phyloP scores from a whole-genome alignment of 2,888 invertebrate species.

The Scaptomyza tumidula region DNA sequence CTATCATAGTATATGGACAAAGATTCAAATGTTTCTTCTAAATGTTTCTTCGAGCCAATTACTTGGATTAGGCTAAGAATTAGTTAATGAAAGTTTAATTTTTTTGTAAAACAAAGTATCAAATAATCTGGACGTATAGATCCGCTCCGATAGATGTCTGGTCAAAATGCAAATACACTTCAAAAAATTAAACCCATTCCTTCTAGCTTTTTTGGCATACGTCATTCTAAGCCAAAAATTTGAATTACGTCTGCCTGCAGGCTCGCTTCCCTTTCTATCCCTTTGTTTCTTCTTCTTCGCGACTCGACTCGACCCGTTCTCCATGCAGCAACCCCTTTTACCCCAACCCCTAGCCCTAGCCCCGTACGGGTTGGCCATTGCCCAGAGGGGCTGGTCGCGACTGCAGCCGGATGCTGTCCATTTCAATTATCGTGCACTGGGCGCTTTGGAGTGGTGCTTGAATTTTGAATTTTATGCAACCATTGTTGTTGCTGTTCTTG shows the following conservation, averaged over 20 bases:
- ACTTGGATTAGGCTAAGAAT: too few species aligned
- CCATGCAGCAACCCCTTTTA: background rate
- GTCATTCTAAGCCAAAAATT: slow-evolving; percentile 32
- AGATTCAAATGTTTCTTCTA: too few species aligned
- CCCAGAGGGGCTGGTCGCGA: slow-evolving; percentile 29
- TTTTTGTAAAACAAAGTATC: too few species aligned
- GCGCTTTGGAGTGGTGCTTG: slow-evolving; percentile 78
- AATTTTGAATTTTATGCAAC: slow-evolving; percentile 77
- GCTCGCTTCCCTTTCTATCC: background rate
- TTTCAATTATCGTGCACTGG: slow-evolving; percentile 80
- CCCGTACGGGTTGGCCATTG: slow-evolving; percentile 10
- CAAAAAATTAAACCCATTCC: too few species aligned
- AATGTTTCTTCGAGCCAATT: too few species aligned
- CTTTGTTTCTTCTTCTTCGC: background rate
- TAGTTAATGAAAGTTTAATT: too few species aligned
- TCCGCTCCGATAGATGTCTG: too few species aligned
- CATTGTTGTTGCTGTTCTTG: slow-evolving; percentile 49
- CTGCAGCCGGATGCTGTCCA: slow-evolving; percentile 81
- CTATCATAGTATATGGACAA: too few species aligned
- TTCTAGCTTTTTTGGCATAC: slow-evolving; percentile 26
- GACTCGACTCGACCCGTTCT: background rate
- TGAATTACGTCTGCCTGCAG: slow-evolving; percentile 24
- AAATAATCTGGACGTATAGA: too few species aligned
- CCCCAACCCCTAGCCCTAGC: background rate
- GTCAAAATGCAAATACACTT: too few species aligned